These are phyloP conservation scores for Arizona elegans DNA, from an alignment of 2,113 vertebrate genomes.

Conservation along the genomic window DNA sequence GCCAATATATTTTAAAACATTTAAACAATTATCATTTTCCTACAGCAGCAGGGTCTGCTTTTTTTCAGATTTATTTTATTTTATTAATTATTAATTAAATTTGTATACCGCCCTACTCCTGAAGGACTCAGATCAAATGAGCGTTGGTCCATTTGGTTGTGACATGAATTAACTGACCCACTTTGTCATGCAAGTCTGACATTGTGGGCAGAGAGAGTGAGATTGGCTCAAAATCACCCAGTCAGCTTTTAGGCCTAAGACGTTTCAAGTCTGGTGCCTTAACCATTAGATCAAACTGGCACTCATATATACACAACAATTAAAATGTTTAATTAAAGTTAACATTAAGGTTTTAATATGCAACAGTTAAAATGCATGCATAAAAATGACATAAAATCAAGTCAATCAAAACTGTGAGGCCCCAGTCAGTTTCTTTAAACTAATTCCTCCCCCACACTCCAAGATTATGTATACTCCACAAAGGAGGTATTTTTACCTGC, in stretches of 20 bases:
- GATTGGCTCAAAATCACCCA: background rate
- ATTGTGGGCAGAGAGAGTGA: background rate
- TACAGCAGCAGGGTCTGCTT: background rate
- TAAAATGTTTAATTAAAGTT: no score
- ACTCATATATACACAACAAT: background rate
- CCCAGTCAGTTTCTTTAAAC: background rate
- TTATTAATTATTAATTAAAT: no score
- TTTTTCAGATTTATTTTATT: no score
- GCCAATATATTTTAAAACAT: background rate
- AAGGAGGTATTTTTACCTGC: background rate
- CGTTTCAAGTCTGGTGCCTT: background rate
- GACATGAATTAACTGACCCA: background rate
- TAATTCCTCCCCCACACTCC: background rate
- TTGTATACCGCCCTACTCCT: no score
- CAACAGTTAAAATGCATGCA: background rate
- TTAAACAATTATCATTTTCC: background rate
- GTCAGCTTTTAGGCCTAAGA: background rate
- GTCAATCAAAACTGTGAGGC: background rate
- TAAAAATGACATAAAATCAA: background rate
- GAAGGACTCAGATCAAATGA: no score
- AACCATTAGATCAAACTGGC: background rate
- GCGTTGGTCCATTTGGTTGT: background rate
- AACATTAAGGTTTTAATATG: background rate
- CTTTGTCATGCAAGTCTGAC: background rate
- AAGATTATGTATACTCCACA: background rate